Evolutionary conservation across 2,113 vertebrate species (phyloP).

Genomic region (Poicephalus gulielmi): DNA sequence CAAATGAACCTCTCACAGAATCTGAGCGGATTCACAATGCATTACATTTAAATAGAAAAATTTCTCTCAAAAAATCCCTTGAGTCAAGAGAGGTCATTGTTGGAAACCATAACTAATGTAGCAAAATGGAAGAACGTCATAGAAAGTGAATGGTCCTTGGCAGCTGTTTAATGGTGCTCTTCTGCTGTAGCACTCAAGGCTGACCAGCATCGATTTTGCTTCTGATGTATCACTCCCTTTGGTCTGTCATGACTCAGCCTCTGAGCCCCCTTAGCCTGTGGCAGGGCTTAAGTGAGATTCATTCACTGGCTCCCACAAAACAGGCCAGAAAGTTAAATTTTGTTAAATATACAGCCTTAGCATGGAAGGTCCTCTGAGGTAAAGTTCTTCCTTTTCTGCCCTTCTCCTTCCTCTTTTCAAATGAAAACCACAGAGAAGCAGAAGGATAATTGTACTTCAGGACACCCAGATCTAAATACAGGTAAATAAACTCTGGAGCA

Average conservation of each 20-base stretch:
- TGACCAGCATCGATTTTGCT: neutral
- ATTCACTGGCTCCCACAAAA: neutral
- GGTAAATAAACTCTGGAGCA: neutral
- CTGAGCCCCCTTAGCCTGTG: neutral
- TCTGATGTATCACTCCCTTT: neutral
- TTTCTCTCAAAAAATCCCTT: neutral
- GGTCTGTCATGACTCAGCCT: neutral
- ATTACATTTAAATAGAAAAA: slow-evolving; percentile 23
- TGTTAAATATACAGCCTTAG: neutral
- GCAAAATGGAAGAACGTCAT: neutral
- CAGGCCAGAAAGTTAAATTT: neutral
- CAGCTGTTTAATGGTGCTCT: neutral
- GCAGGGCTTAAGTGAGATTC: neutral
- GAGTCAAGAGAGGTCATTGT: neutral
- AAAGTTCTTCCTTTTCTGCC: neutral
- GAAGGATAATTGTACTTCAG: neutral
- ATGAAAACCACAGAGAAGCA: neutral
- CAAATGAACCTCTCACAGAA: slow-evolving; percentile 6
- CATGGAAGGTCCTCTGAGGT: neutral
- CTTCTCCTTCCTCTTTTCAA: neutral
- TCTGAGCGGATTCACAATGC: neutral
- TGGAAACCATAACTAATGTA: neutral
- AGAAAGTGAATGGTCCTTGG: neutral
- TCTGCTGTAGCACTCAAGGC: neutral
- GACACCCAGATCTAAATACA: neutral